Evolutionary conservation across 30 jellyfish, hydroid and myxozoan genomes (phyloP), one percentile per base, ranked within the genome.

Genomic region (Aurelia aurita complex sp. Pacific): DNA sequence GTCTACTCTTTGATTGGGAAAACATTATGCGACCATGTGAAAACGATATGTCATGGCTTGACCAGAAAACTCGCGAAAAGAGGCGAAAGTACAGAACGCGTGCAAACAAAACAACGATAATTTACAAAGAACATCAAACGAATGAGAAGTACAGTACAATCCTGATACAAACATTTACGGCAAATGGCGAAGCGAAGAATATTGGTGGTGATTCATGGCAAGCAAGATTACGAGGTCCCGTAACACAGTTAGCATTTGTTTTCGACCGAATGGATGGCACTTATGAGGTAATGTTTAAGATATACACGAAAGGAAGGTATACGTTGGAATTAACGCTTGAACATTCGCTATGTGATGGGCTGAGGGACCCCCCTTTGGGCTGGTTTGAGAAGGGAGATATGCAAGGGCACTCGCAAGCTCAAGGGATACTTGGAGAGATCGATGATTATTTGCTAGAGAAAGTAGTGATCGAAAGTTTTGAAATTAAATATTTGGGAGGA

Each of bases 151-250:
- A 59, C 69, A 64, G 88, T 40, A 52, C 72, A 38, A 54, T 86
- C 13, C 36, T 67, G 29, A 46, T 86, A 52, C 85, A 76, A 50
- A 66, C 90, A 4, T 73, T 76, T 63, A 70, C 86, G 46, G 35
- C 40, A 18, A 81, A 35, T 46, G 96, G 96, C 35, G 18, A 46
- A 17, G 55, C 17, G 50, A 88, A 88, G 77, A 18, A 3, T 0
- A 5, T 18, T 18, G 96, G 96, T 6, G 96, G 96, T 0, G 96
- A 88, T 52, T 79, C 87, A 4, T 88, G 96, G 96, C 88, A 76
- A 8, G 96, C 75, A 3, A 50, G 11, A 16, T 19, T 88, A 36
- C 29, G 40, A 10, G 88, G 83, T 29, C 42, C 75, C 4, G 18
- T 33, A n/a, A 19, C 29, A 2, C 73, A 53, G 54, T 29, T 35